Evolutionary conservation across 2,888 invertebrate genomes (phyloP).

Genomic region (Netelia fuscicornis): DNA sequence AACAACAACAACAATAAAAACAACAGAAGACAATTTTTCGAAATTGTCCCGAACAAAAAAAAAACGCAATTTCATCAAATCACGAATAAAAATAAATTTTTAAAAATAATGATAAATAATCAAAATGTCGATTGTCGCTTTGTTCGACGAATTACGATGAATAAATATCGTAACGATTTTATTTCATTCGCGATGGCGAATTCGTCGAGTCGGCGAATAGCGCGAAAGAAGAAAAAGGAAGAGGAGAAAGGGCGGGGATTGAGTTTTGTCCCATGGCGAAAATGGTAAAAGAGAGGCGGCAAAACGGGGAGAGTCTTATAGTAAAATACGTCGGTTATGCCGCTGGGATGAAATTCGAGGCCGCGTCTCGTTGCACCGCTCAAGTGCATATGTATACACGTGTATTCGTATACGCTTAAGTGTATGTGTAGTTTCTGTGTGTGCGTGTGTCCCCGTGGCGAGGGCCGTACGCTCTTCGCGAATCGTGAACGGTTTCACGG

Average conservation of each 20-base stretch:
- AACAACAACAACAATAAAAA: too few relatives aligned
- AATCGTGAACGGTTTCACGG: constrained; percentile 51
- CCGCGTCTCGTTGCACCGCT: constrained; percentile 55
- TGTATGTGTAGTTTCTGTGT: not conserved
- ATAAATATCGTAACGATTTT: not conserved
- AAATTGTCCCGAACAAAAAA: not conserved
- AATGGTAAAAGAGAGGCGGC: constrained; percentile 27
- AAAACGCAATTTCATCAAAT: not conserved
- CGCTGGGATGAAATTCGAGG: constrained; percentile 69
- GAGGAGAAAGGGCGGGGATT: not conserved
- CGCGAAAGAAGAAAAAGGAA: not conserved
- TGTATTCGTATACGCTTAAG: not conserved
- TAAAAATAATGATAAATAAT: not conserved
- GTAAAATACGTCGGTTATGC: constrained; percentile 30
- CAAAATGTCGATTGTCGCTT: too few relatives aligned
- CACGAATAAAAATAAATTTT: too few relatives aligned
- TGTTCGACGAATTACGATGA: too few relatives aligned
- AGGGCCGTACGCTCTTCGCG: constrained; percentile 53
- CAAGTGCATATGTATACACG: not conserved
- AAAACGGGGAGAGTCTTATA: not conserved
- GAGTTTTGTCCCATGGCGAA: constrained; percentile 18
- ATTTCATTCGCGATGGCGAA: constrained; percentile 42
- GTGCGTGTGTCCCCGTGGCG: constrained; percentile 42
- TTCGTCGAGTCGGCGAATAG: constrained; percentile 25
- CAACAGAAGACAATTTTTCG: not conserved